These are phyloP conservation scores for Carcharodon carcharias DNA, from an alignment of 2,797 vertebrate genomes.

Conservation along the genomic window DNA sequence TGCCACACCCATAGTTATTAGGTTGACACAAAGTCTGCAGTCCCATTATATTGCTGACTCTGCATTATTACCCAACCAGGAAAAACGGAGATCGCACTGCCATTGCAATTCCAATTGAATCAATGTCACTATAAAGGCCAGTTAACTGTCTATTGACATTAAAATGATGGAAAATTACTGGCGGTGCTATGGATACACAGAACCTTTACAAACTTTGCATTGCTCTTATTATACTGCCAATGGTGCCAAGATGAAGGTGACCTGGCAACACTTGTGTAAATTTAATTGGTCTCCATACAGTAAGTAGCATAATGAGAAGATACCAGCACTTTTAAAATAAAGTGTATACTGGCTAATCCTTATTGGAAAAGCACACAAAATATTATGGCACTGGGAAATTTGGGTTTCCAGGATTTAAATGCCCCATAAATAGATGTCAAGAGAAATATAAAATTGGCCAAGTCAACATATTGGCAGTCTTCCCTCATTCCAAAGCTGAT, in stretches of 20 bases:
- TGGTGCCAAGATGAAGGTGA: neutral
- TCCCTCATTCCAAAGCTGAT: neutral
- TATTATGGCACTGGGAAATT: neutral
- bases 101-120: neutral
- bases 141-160: neutral
- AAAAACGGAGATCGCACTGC: neutral
- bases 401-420: neutral
- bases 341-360: neutral
- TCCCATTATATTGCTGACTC: neutral
- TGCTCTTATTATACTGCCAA: neutral
- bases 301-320: neutral
- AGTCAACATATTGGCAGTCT: neutral
- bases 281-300: neutral
- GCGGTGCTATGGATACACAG: neutral
- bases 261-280: neutral
- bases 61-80: neutral
- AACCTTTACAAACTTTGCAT: no score
- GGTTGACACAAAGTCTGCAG: neutral
- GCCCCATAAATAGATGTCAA: neutral
- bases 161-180: neutral
- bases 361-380: neutral
- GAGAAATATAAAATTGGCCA: neutral
- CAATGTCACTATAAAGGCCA: neutral
- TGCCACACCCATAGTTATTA: neutral
- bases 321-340: neutral